phyloP scores from a whole-genome alignment of 2,113 vertebrate genomes.

The Barnardius zonarius region DNA sequence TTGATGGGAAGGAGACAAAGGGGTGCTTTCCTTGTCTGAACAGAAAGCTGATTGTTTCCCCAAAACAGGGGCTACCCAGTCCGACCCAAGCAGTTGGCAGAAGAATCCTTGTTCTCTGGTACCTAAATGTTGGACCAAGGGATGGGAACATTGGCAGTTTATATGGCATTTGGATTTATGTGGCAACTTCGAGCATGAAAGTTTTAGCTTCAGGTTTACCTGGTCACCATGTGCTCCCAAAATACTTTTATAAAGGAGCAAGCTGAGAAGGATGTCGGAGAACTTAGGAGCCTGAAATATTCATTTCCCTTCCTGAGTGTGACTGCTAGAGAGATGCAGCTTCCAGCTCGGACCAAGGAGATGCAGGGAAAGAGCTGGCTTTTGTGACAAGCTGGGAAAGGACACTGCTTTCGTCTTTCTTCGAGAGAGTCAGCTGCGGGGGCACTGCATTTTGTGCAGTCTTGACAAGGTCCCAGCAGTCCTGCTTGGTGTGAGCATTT shows the following conservation, averaged over 20 bases:
- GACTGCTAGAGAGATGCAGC: background rate
- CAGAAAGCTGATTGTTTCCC: background rate
- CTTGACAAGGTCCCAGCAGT: background rate
- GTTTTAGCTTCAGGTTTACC: background rate
- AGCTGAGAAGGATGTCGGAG: background rate
- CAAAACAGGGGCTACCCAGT: background rate
- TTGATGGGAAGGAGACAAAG: background rate
- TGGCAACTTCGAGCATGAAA: background rate
- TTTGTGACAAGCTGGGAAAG: background rate
- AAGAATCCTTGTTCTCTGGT: background rate
- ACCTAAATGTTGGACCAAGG: fast-evolving
- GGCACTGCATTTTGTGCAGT: background rate
- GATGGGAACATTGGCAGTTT: background rate
- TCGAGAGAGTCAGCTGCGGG: background rate
- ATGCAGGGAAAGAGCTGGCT: background rate
- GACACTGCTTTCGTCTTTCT: background rate
- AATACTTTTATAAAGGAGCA: background rate
- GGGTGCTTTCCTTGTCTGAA: background rate
- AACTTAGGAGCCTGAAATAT: background rate
- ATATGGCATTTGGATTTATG: background rate
- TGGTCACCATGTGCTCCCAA: background rate
- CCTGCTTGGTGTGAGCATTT: background rate
- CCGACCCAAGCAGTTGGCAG: background rate
- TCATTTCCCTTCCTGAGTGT: background rate
- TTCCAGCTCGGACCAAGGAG: background rate